phyloP scores from a whole-genome alignment of 2,888 invertebrate genomes.

The Dolichomitus sp. region DNA sequence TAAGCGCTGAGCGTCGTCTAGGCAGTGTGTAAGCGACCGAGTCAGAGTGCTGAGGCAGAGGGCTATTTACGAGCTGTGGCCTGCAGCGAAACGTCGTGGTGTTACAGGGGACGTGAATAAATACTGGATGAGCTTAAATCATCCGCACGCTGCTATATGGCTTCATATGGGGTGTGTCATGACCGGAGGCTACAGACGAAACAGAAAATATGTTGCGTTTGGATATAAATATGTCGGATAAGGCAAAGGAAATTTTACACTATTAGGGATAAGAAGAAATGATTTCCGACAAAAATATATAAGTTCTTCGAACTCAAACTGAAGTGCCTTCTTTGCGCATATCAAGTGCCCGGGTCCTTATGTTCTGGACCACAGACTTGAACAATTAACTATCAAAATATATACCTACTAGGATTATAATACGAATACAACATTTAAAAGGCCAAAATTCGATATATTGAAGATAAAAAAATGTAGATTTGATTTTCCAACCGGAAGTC shows the following conservation, averaged over 20 bases:
- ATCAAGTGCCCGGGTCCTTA: too few relatives aligned
- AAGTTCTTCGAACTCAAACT: too few relatives aligned
- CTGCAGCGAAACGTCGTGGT: conserved; percentile 23
- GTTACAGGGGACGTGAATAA: conserved; percentile 51
- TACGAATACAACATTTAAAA: too few relatives aligned
- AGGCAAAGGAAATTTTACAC: neutral
- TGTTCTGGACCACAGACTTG: too few relatives aligned
- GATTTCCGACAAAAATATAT: too few relatives aligned
- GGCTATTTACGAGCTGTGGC: conserved; percentile 17
- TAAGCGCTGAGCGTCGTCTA: conserved; percentile 15
- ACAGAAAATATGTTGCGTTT: conserved; percentile 36
- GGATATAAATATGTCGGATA: conserved; percentile 43
- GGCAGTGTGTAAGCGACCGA: neutral
- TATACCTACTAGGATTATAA: too few relatives aligned
- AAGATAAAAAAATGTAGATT: too few relatives aligned
- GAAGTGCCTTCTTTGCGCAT: too few relatives aligned
- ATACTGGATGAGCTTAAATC: conserved; percentile 66
- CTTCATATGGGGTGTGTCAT: conserved; percentile 21
- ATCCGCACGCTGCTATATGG: conserved; percentile 33
- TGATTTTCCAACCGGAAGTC: too few relatives aligned
- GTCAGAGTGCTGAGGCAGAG: conserved; percentile 2
- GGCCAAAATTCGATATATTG: too few relatives aligned
- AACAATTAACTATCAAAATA: too few relatives aligned
- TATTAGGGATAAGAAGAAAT: neutral
- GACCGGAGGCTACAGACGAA: conserved; percentile 31